Percentiles rank a stretch among this genome's conserved stretches.
These are phyloP conservation scores for Panorpa germanica DNA, from an alignment of 2,888 invertebrate genomes.

Conservation along the genomic window DNA sequence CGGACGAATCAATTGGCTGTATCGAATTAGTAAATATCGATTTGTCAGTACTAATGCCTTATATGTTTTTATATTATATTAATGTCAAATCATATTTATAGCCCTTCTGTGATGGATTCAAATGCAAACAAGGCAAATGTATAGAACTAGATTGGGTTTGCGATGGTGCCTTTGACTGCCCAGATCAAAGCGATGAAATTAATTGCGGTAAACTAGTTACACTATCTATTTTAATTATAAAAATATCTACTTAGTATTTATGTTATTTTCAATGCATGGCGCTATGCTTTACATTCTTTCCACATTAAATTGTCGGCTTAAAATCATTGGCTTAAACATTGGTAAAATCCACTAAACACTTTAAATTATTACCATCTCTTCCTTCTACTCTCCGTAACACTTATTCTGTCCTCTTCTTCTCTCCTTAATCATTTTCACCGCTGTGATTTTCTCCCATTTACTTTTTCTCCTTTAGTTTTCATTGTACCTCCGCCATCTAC, in stretches of 20 bases:
- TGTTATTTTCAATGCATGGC: slow-evolving; percentile 1
- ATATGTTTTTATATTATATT: not conserved
- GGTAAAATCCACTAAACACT: slow-evolving; percentile 1
- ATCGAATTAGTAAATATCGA: slow-evolving; percentile 15
- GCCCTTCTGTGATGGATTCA: slow-evolving; percentile 34
- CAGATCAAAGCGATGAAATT: slow-evolving; percentile 32
- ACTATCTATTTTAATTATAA: slow-evolving; percentile 9
- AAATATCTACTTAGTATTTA: slow-evolving; percentile 8
- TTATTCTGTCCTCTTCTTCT: too few species aligned
- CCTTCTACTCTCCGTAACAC: slow-evolving; percentile 4
- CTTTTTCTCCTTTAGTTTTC: too few species aligned
- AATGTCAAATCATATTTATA: not conserved
- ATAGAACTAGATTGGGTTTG: slow-evolving; percentile 30
- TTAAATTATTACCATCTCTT: not conserved
- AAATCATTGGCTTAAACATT: slow-evolving; percentile 14
- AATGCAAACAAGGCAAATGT: slow-evolving; percentile 35
- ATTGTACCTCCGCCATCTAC: too few species aligned
- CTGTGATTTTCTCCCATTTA: too few species aligned
- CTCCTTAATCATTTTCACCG: too few species aligned
- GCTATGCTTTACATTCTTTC: not conserved
- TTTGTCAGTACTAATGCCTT: not conserved
- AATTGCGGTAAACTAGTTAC: slow-evolving; percentile 32
- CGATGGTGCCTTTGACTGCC: slow-evolving; percentile 34
- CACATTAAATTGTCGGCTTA: slow-evolving; percentile 4
- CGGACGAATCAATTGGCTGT: slow-evolving; percentile 35